Evolutionary conservation across 2,797 vertebrate genomes (phyloP), one percentile per base, ranked within the genome.

Genomic region (Synaphobranchus kaupii): DNA sequence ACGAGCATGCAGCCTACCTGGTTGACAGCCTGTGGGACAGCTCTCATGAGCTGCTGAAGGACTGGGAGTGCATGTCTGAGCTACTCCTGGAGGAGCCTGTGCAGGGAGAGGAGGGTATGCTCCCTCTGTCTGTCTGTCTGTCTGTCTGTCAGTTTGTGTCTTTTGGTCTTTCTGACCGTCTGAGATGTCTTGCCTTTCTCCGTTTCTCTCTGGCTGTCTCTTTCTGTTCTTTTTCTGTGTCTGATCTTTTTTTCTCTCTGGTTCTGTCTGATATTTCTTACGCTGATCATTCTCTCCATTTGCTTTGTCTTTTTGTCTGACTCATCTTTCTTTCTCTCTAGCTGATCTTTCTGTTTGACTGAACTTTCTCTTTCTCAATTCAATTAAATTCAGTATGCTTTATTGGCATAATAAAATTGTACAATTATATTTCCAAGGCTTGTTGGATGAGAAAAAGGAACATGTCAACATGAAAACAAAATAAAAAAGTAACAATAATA

Each of bases 51-150:
- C 95, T 99, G 89, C 95, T 99, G 88, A 99, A 99, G 93, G 99
- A 99, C 95, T 99, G 99, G 99, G 99, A 99, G 94, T 99, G 99
- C 93, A 99, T 99, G 99, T 97, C 98, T 3, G 98, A 99, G 91
- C 95, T 99, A 85, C 96, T 99, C 63, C 93, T 99, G 93, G 99
- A 99, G 95, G 99, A 99, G 91, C 97, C 99, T 47, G 97, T 98
- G 86, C 98, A 98, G 95, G 99, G 99, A 92, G 99, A 99, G 90
- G 99, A 99, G 95, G 96, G 98, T 99, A 96, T 90, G 92, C 44
- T 63, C 25, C 34, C 22, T 76, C 54, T 48, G 54, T 68, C 63
- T 68, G 63, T 66, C 63, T 2, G 22, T 28, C 63, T 28, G 63
- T 9, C 54, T 48, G 54, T 68, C 63, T 68, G 63, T 66, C 63